Evolutionary conservation across 2,888 invertebrate genomes (phyloP), one percentile per base, ranked within the genome.

Genomic region (Scotopteryx bipunctaria): DNA sequence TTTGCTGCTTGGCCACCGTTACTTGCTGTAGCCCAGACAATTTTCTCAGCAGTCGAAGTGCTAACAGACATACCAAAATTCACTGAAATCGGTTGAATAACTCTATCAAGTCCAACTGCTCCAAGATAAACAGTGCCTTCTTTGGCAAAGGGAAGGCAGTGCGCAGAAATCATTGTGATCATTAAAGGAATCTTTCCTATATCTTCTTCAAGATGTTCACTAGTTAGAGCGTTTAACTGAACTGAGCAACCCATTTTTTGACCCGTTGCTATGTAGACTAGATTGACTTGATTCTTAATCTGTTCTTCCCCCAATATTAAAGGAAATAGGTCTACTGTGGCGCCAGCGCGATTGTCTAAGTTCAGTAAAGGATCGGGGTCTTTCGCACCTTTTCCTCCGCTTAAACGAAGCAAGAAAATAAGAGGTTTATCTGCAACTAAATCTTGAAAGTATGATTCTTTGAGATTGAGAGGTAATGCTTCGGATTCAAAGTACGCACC

Each of bases 41-140:
- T 37, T 64, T 85, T 83, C 6, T 64, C 63, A 27, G 83, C 81
- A 3, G 55, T 57, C 14, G 51, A 17, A 16, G 57, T 62, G 60
- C 86, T 86, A 35, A 81, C 40, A 8, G 86, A 80, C 72, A 79
- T 72, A 1, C 83, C 79, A 68, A 89, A 89, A 56, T 78, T 69
- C 8, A 81, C 63, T 19, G 71, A 63, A 9, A 49, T 41, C 5
- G 69, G 69, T 25, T 75, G 65, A 11, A 66, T 50, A 48, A 86
- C 9, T 16, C 54, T 66, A 63, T 83, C 74, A 43, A 90, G 65
- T 25, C 81, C 79, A 38, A 89, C 62, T 4, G 86, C 86, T 59
- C 74, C 73, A 16, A 83, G 31, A 58, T 81, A 87, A 43, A 75
- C 75, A 1, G 86, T 87, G 9, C 81, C 86, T 0, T 88, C 89